Conservation (phyloP, 2,113 vertebrate genomes). For the Hypanus sabinus region DNA sequence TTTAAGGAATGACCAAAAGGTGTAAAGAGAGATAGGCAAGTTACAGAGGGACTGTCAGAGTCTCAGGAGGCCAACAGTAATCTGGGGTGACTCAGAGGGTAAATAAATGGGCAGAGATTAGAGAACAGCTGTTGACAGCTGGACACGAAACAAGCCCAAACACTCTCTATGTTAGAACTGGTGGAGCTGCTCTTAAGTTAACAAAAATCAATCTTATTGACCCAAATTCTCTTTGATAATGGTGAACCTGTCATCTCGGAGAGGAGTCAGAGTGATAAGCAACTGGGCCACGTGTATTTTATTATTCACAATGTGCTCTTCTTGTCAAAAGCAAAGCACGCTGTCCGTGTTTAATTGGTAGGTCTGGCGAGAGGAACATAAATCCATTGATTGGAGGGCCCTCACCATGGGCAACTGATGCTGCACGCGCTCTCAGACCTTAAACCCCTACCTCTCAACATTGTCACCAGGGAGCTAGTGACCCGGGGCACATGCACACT, state of each 20-base stretch:
- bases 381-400: neutral
- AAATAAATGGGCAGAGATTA: neutral
- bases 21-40: too few species aligned
- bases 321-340: neutral
- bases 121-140: neutral
- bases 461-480: neutral
- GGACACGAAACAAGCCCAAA: neutral
- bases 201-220: neutral
- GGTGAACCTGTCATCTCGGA: too few species aligned
- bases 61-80: too few species aligned
- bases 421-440: too few species aligned
- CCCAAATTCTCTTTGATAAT: neutral
- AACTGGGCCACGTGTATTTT: neutral
- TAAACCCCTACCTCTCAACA: neutral
- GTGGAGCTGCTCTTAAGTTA: neutral
- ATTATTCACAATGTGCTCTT: neutral
- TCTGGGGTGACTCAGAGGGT: too few species aligned
- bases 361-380: neutral
- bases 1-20: too few species aligned
- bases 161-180: neutral
- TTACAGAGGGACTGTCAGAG: too few species aligned
- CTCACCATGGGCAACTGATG: neutral
- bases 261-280: neutral
- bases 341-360: too few species aligned
- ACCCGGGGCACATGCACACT: neutral